Evolutionary conservation across 2,888 invertebrate species (phyloP).

Genomic region (Diaperis boleti): DNA sequence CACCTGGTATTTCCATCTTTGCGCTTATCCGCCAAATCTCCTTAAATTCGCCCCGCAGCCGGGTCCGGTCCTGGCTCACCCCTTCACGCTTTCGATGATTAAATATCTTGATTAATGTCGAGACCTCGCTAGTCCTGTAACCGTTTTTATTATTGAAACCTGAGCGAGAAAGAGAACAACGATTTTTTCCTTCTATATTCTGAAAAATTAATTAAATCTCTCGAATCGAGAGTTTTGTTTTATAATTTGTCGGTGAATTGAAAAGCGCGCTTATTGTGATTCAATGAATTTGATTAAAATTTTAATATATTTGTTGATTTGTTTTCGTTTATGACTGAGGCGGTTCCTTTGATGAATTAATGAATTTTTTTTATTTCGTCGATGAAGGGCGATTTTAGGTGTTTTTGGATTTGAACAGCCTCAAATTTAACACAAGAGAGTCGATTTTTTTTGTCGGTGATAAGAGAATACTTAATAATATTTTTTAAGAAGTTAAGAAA

Average conservation of each 20-base stretch:
- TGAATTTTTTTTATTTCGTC: conserved; percentile 56
- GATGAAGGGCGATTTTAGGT: too few relatives aligned
- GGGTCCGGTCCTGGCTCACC: background rate
- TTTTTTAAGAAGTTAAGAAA: too few relatives aligned
- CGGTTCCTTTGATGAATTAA: conserved; percentile 57
- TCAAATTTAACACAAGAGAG: too few relatives aligned
- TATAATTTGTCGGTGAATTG: conserved; percentile 58
- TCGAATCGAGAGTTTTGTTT: conserved; percentile 56
- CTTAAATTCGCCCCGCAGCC: too few relatives aligned
- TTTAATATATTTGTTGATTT: conserved; percentile 63
- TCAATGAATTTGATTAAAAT: conserved; percentile 63
- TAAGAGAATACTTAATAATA: too few relatives aligned
- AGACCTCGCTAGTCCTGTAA: conserved; percentile 23
- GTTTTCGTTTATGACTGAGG: conserved; percentile 52
- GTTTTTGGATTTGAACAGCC: too few relatives aligned
- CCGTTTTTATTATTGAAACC: conserved; percentile 34
- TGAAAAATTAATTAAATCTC: conserved; percentile 59
- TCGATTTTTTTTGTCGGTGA: too few relatives aligned
- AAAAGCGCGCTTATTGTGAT: conserved; percentile 55
- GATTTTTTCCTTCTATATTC: conserved; percentile 49
- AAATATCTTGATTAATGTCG: conserved; percentile 36
- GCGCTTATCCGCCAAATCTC: too few relatives aligned
- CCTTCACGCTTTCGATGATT: conserved; percentile 28
- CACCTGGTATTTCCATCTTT: too few relatives aligned
- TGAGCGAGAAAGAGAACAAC: conserved; percentile 21